phyloP scores from a whole-genome alignment of 2,113 vertebrate species.

The Pteropus alecto region DNA sequence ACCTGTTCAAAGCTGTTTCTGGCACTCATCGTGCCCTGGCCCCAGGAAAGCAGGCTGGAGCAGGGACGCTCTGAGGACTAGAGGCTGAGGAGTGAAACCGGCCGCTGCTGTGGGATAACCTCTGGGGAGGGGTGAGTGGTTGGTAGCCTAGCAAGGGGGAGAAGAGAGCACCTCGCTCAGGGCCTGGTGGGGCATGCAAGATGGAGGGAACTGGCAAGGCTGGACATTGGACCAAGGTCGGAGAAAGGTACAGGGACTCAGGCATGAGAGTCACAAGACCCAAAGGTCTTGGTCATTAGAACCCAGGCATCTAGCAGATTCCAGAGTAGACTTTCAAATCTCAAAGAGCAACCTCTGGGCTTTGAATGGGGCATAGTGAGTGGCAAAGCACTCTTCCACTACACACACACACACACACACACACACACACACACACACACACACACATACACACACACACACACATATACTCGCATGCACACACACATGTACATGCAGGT shows the following conservation, averaged over 20 bases:
- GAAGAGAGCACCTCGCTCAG: background rate
- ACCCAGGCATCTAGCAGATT: background rate
- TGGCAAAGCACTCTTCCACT: background rate
- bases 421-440: background rate
- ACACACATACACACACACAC: background rate
- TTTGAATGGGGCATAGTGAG: background rate
- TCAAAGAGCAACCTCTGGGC: background rate
- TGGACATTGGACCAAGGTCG: background rate
- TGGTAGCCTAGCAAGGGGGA: background rate
- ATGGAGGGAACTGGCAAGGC: background rate
- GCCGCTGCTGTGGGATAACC: rapidly evolving
- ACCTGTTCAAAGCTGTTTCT: background rate
- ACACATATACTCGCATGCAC: background rate
- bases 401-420: background rate
- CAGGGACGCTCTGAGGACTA: background rate
- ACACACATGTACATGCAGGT: background rate
- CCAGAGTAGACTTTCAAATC: background rate
- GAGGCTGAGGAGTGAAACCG: background rate
- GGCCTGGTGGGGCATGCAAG: background rate
- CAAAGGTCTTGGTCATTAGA: background rate
- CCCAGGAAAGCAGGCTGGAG: background rate
- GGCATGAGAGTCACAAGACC: background rate
- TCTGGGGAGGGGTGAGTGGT: background rate
- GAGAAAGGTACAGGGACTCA: background rate
- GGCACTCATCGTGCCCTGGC: rapidly evolving